phyloP scores from a whole-genome alignment of 2,797 vertebrate species.

The Sardinella longiceps region DNA sequence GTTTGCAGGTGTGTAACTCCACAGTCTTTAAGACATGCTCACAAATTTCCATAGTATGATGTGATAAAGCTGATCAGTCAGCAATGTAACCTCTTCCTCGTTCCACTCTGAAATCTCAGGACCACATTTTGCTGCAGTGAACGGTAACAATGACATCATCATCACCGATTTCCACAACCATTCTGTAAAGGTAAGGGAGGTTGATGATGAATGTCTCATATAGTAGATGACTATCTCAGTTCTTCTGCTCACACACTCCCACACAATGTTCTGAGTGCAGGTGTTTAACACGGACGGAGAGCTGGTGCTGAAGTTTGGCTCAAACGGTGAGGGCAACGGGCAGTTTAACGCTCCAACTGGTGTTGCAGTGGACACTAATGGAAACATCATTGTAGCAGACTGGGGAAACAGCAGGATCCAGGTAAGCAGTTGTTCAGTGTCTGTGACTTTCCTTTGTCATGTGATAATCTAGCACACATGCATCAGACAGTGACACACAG shows the following conservation, averaged over 20 bases:
- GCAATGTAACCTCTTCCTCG: not conserved
- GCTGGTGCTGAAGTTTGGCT: slow-evolving; percentile 95
- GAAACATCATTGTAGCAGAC: slow-evolving; percentile 96
- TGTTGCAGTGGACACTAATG: slow-evolving; percentile 92
- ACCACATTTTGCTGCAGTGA: slow-evolving; percentile 98
- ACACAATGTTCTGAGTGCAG: slow-evolving; percentile 66
- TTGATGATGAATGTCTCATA: too few relatives aligned
- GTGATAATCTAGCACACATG: not conserved
- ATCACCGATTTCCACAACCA: slow-evolving; percentile 99
- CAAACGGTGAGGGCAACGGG: slow-evolving; percentile 96
- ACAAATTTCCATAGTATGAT: not conserved
- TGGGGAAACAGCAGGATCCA: slow-evolving; percentile 99
- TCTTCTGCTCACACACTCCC: not conserved
- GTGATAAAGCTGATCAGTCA: not conserved
- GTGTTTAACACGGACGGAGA: slow-evolving; percentile 97
- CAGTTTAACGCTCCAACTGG: slow-evolving; percentile 98
- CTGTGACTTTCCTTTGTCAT: not conserved
- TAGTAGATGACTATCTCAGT: too few relatives aligned
- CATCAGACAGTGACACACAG: too few relatives aligned
- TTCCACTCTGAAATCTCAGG: slow-evolving; percentile 71
- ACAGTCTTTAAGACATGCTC: slow-evolving; percentile 53
- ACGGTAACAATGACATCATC: slow-evolving; percentile 99
- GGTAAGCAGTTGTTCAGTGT: slow-evolving; percentile 67
- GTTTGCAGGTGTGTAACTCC: slow-evolving; percentile 89
- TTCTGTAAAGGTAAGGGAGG: slow-evolving; percentile 91